Percentiles rank a stretch among this genome's conserved stretches.
Conservation (phyloP, 1,140 invertebrate species). For the Drosophila watanabei region DNA sequence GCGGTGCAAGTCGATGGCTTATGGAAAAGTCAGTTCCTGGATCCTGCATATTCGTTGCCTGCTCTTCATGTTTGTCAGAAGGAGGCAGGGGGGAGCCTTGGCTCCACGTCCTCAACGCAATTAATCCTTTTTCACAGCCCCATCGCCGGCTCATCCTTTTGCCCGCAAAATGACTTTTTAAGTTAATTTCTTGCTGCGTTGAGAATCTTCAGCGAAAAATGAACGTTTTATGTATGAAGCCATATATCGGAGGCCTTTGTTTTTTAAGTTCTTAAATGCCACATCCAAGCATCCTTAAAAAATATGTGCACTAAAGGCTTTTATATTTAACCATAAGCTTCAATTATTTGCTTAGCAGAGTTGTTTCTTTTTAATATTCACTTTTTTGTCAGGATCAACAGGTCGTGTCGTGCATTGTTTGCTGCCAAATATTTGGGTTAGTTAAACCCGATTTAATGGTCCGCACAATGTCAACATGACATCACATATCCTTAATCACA, state of each 20-base stretch:
- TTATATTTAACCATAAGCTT: slow-evolving; percentile 6
- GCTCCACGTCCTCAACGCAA: slow-evolving; percentile 65
- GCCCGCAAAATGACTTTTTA: slow-evolving; percentile 79
- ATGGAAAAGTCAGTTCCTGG: slow-evolving; percentile 67
- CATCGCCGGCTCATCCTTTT: slow-evolving; percentile 43
- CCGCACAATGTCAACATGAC: slow-evolving; percentile 42
- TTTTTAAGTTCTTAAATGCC: slow-evolving; percentile 4
- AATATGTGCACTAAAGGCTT: slow-evolving; percentile 6
- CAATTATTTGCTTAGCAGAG: slow-evolving; percentile 22
- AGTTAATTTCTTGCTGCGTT: slow-evolving; percentile 78
- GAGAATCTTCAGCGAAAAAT: slow-evolving; percentile 57
- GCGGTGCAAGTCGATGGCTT: slow-evolving; percentile 76
- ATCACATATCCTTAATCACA: slow-evolving; percentile 12
- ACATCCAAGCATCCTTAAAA: slow-evolving; percentile 1
- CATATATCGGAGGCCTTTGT: neutral
- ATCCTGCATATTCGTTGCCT: slow-evolving; percentile 56
- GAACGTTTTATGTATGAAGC: neutral
- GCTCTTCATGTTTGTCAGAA: slow-evolving; percentile 30
- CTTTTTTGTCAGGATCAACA: slow-evolving; percentile 35
- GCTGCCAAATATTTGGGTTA: slow-evolving; percentile 48
- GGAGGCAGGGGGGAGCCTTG: neutral
- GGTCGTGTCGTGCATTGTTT: slow-evolving; percentile 24
- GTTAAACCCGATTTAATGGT: slow-evolving; percentile 45
- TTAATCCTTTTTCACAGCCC: slow-evolving; percentile 76
- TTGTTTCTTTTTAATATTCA: neutral